Conservation (phyloP, 2,888 invertebrate species). For the Limnephilus rhombicus region DNA sequence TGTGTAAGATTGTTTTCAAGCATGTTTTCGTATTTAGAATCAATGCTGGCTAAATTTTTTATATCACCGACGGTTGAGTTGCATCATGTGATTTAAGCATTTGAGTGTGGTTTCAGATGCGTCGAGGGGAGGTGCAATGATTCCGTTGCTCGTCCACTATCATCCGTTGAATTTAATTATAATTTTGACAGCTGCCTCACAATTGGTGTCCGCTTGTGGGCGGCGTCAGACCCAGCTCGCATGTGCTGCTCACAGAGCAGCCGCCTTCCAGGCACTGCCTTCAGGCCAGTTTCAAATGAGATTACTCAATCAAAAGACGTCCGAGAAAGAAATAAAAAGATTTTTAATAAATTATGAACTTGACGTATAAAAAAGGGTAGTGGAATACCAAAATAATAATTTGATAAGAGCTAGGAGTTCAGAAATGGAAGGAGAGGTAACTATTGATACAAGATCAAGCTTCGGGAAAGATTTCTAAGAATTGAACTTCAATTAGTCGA, state of each 20-base stretch:
- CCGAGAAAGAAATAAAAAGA: background rate
- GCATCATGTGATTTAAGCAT: background rate
- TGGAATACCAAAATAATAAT: background rate
- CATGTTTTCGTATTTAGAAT: too few relatives aligned
- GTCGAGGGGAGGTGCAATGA: conserved; percentile 22
- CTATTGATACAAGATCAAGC: background rate
- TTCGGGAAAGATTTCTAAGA: too few relatives aligned
- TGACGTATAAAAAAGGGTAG: background rate
- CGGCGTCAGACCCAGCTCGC: background rate
- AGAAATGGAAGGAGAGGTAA: background rate
- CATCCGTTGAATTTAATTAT: conserved; percentile 48
- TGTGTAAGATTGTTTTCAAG: too few relatives aligned
- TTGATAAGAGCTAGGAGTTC: background rate
- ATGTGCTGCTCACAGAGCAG: background rate
- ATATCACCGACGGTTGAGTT: background rate
- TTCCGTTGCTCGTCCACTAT: conserved; percentile 12
- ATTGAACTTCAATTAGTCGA: too few relatives aligned
- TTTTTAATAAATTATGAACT: background rate
- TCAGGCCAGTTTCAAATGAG: background rate
- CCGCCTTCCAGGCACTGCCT: background rate
- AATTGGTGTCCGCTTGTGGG: conserved; percentile 48
- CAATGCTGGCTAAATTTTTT: too few relatives aligned
- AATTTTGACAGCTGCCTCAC: conserved; percentile 53
- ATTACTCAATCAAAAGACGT: conserved; percentile 1
- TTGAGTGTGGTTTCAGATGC: background rate